Percentiles rank a stretch among this genome's conserved stretches.
These are phyloP conservation scores for Cryptoleucopteryx plumbea DNA, from an alignment of 2,113 vertebrate genomes.

Conservation along the genomic window DNA sequence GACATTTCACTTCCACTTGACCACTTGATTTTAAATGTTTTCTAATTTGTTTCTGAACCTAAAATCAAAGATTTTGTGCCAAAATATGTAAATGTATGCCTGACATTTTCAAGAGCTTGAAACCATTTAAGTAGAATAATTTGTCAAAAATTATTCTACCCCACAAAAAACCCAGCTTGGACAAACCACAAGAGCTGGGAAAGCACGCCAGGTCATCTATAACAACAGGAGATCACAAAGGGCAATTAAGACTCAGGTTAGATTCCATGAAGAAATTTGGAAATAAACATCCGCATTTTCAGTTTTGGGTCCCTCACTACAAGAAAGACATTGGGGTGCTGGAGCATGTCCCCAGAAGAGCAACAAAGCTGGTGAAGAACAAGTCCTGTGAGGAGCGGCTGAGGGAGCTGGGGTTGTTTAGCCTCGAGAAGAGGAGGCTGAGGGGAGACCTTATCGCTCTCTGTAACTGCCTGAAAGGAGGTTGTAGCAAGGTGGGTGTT, in stretches of 20 bases:
- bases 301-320: background rate
- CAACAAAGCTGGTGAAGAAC: accelerated
- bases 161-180: background rate
- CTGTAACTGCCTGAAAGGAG: background rate
- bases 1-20: background rate
- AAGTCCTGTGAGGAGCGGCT: background rate
- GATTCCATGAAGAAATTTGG: background rate
- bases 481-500: accelerated
- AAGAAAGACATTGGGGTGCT: background rate
- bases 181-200: background rate
- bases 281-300: background rate
- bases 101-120: background rate
- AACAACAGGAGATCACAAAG: background rate
- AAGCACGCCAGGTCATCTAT: background rate
- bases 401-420: background rate
- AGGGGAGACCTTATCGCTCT: background rate
- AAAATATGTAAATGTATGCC: background rate
- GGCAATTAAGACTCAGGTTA: background rate
- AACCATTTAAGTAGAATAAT: background rate
- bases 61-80: background rate
- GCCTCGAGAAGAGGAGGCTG: background rate
- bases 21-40: background rate
- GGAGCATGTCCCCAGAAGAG: background rate
- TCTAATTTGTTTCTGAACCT: background rate
- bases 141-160: background rate